A percentile compares a stretch with the other conserved stretches of the same genome.
These are phyloP conservation scores for Tiphia femorata DNA, from an alignment of 2,888 invertebrate genomes.

Conservation along the genomic window DNA sequence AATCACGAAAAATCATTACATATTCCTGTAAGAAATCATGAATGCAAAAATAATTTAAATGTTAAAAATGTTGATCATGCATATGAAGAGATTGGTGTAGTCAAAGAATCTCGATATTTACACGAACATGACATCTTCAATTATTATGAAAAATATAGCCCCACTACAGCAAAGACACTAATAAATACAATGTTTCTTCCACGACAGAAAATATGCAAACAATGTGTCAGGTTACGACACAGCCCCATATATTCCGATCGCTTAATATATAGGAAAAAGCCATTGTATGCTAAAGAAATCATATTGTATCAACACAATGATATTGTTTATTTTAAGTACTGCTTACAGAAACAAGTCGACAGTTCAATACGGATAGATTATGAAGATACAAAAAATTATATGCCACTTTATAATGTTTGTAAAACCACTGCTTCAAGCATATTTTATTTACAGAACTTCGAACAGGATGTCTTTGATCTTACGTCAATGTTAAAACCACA, in stretches of 20 bases:
- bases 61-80: constrained; percentile 38
- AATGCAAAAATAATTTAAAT: not conserved
- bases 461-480: constrained; percentile 45
- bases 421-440: constrained; percentile 56
- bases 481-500: constrained; percentile 40
- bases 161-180: constrained; percentile 36
- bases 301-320: constrained; percentile 44
- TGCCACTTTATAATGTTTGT: constrained; percentile 52
- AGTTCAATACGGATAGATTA: constrained; percentile 2
- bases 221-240: constrained; percentile 40
- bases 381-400: constrained; percentile 43
- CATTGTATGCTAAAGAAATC: constrained; percentile 51
- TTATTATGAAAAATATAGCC: constrained; percentile 43
- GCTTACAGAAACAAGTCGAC: constrained; percentile 6
- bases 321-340: constrained; percentile 42
- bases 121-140: constrained; percentile 44
- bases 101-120: constrained; percentile 13
- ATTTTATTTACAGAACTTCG: constrained; percentile 37
- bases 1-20: not conserved
- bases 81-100: constrained; percentile 50
- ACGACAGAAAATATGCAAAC: constrained; percentile 45
- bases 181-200: constrained; percentile 38
- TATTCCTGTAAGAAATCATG: not conserved
- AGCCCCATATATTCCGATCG: constrained; percentile 62
- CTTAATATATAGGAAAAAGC: constrained; percentile 51